Percentiles rank a stretch among this genome's conserved stretches.
Conservation (phyloP, 2,797 vertebrate genomes). For the Myotis vivesi region DNA sequence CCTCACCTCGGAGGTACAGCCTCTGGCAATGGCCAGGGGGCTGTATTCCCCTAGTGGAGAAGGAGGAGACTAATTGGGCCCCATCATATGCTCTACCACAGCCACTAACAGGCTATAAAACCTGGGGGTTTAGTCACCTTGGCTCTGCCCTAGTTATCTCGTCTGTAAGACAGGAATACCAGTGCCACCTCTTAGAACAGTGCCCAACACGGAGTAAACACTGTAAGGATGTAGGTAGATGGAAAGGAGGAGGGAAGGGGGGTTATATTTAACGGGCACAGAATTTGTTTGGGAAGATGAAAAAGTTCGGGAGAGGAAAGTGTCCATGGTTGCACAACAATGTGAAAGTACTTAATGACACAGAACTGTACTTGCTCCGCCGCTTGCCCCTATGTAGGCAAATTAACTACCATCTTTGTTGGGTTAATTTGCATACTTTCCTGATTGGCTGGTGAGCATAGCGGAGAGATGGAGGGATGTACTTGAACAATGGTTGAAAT, state of each 20-base stretch:
- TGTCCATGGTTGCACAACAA: neutral
- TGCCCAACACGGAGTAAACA: neutral
- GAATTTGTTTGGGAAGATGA: neutral
- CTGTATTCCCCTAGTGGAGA: neutral
- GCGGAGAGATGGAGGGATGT: no score
- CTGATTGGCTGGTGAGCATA: no score
- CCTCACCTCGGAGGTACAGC: accelerated
- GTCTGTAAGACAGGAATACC: neutral
- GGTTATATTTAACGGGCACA: neutral
- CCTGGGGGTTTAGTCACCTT: neutral
- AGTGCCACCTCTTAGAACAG: neutral
- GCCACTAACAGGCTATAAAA: neutral
- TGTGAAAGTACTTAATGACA: neutral
- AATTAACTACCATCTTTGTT: no score
- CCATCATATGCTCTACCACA: neutral
- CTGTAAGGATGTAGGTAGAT: neutral
- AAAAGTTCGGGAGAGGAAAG: neutral
- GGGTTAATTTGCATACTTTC: no score
- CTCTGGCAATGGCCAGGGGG: neutral
- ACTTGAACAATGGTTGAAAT: neutral
- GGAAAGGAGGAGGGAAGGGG: neutral
- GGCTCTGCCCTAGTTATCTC: neutral
- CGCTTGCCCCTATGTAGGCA: no score
- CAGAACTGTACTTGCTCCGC: neutral
- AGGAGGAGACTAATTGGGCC: neutral